Evolutionary conservation across 2,888 invertebrate genomes (phyloP), one percentile per base, ranked within the genome.

Genomic region (Poecilus cupreus): DNA sequence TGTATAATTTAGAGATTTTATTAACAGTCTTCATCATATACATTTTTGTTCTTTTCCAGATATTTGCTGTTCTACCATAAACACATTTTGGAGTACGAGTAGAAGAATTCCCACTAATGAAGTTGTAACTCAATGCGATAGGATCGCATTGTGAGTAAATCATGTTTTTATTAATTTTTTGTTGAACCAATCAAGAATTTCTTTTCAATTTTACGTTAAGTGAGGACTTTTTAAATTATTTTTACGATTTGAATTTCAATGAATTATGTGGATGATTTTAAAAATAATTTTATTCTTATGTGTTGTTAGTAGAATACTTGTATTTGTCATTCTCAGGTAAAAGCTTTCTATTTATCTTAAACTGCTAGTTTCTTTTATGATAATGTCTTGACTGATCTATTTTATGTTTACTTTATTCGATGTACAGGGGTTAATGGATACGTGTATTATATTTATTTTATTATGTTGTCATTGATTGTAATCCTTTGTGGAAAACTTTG

Each of bases 291-390:
- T 32, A 60, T 26, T 6, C 11, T 22, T 22, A n/a, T 60, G n/a
- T 60, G 22, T 32, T 60, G 32, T 60, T 13, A 10, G 46, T 64
- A 32, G 39, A 68, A 1, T 68, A 26, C 18, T 68, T 32, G 60
- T 60, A 43, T 82, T 80, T 57, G 82, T 82, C 46, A 77, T 74
- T 43, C 76, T 51, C 74, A 78, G 16, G 72, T 39, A 60, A 64
- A 70, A 49, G 10, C 26, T 16, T 1, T 82, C 43, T 81, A 49
- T 60, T 74, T 68, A 74, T 70, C 51, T 60, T 11, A 46, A 46
- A 46, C 46, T 32, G 32, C 8, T 54, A 54, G 54, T 54, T 60
- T 16, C 24, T 60, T 26, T 26, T 32, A 2, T 8, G 32, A 24
- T 13, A 26, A 60, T 60, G 18, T 60, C 32, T 60, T 13, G 24